Percentiles rank a stretch among this genome's conserved stretches.
phyloP scores from a whole-genome alignment of 2,797 vertebrate species.

The Amblyraja radiata region DNA sequence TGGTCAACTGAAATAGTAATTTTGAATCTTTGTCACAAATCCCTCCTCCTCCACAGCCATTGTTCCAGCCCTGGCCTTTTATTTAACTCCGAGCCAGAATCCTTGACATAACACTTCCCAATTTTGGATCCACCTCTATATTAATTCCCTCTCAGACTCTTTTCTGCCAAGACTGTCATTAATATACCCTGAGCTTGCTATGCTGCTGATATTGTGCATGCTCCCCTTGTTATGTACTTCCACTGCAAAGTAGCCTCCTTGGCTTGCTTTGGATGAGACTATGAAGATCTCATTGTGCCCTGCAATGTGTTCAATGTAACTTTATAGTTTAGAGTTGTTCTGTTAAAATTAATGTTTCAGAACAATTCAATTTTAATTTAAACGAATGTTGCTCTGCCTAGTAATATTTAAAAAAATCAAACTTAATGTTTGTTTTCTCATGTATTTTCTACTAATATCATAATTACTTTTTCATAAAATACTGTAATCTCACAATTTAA shows the following conservation, averaged over 20 bases:
- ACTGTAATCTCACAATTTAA: not conserved
- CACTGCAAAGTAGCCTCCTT: too few species aligned
- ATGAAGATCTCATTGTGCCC: not conserved
- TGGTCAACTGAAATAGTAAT: not conserved
- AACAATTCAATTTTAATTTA: not conserved
- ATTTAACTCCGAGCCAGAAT: not conserved
- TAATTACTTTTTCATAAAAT: not conserved
- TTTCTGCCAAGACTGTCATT: not conserved
- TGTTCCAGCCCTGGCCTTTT: not conserved
- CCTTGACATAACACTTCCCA: not conserved
- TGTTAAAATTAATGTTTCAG: not conserved
- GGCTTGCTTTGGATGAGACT: not conserved
- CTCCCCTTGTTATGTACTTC: not conserved
- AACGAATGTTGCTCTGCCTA: not conserved
- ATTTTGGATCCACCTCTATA: not conserved
- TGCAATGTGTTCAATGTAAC: not conserved
- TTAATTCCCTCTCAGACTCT: not conserved
- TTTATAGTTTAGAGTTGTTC: not conserved
- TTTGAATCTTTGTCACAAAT: not conserved
- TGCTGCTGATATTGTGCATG: not conserved
- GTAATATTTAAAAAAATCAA: not conserved
- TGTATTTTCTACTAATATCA: not conserved
- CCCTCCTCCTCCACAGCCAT: not conserved
- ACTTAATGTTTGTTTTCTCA: not conserved
- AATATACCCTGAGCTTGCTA: not conserved